phyloP scores from a whole-genome alignment of 2,113 vertebrate genomes.

The Hyperopisus bebe region DNA sequence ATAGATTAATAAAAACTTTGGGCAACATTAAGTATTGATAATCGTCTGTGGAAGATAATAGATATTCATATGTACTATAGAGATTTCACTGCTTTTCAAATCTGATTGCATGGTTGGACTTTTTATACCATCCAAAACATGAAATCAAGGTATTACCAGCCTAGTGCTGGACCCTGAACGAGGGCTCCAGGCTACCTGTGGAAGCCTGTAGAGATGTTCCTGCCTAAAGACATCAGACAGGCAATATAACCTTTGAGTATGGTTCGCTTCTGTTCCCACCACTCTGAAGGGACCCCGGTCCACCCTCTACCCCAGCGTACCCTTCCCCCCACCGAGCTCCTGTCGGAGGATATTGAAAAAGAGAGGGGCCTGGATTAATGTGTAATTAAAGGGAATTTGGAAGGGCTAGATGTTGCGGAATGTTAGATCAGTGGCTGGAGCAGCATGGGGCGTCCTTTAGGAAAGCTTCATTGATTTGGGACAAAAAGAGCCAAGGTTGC shows the following conservation, averaged over 20 bases:
- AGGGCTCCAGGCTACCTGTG: not conserved
- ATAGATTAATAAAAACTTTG: not conserved
- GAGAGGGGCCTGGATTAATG: constrained; percentile 93
- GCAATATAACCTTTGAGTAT: constrained; percentile 53
- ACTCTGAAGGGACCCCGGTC: constrained; percentile 63
- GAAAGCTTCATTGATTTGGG: constrained; percentile 98
- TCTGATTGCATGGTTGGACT: not conserved
- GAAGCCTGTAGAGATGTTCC: constrained; percentile 14
- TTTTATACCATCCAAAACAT: not conserved
- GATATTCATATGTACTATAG: not conserved
- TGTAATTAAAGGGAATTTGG: constrained; percentile 99
- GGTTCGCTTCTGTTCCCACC: constrained; percentile 66
- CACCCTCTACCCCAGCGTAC: constrained; percentile 47
- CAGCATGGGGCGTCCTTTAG: constrained; percentile 99
- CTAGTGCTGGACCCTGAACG: not conserved
- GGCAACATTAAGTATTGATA: not conserved
- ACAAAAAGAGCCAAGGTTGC: constrained; percentile 94
- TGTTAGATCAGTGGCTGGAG: constrained; percentile 99
- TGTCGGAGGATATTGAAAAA: constrained; percentile 89
- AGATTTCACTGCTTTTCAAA: not conserved
- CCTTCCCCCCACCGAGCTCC: constrained; percentile 65
- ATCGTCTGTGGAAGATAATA: not conserved
- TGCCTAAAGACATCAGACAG: constrained; percentile 43
- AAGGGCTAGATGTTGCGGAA: constrained; percentile 98
- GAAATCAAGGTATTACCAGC: not conserved